A percentile compares a stretch with the other conserved stretches of the same genome.
Evolutionary conservation across 2,797 vertebrate genomes (phyloP).

Genomic region (Sebastes aleutianus): DNA sequence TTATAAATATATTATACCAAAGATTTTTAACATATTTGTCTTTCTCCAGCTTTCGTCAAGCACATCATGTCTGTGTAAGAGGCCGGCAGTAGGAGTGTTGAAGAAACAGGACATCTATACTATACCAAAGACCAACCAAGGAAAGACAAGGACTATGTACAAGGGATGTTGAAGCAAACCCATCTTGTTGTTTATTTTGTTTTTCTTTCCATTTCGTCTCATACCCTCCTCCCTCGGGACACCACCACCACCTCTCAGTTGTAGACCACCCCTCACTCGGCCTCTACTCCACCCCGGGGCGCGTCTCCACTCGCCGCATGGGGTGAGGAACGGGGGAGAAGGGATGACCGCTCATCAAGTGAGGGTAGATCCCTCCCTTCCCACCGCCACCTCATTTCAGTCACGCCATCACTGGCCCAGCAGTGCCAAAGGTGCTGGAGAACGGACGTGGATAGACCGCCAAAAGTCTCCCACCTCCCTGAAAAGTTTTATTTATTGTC

Average conservation of each 20-base stretch:
- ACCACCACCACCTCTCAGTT: constrained; percentile 36
- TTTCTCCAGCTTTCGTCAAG: constrained; percentile 92
- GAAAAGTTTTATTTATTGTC: constrained; percentile 79
- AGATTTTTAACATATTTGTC: not conserved
- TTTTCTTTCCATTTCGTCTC: constrained; percentile 69
- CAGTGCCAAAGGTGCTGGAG: constrained; percentile 82
- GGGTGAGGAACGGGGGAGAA: constrained; percentile 81
- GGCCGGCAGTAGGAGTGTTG: constrained; percentile 72
- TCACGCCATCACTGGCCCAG: constrained; percentile 78
- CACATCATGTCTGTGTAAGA: constrained; percentile 95
- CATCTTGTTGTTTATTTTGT: constrained; percentile 79
- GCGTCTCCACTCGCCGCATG: constrained; percentile 69
- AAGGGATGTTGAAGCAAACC: constrained; percentile 82
- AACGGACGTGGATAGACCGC: constrained; percentile 71
- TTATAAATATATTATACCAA: not conserved
- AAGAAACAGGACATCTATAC: constrained; percentile 79
- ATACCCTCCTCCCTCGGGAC: constrained; percentile 60
- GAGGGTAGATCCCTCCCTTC: constrained; percentile 80
- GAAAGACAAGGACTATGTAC: constrained; percentile 86
- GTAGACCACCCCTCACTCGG: constrained; percentile 56
- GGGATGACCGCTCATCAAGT: constrained; percentile 84
- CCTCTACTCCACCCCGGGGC: constrained; percentile 63
- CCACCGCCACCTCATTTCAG: constrained; percentile 79
- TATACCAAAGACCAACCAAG: constrained; percentile 83
- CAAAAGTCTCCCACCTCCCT: constrained; percentile 70